phyloP scores from a whole-genome alignment of 2,113 vertebrate genomes.

The Pedionomus torquatus region DNA sequence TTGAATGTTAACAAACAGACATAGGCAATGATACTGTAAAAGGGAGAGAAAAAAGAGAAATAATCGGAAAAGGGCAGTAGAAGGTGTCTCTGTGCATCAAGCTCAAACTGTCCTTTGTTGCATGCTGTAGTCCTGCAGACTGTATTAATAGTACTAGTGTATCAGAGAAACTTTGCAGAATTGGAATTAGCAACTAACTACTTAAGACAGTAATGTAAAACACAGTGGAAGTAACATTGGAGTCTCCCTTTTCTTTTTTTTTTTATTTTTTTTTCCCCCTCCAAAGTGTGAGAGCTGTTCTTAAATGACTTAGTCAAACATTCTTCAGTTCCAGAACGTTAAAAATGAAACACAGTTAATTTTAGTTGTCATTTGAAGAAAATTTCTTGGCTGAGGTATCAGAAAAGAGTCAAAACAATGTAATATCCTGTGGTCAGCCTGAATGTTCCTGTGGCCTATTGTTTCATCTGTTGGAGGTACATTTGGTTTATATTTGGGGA shows the following conservation, averaged over 20 bases:
- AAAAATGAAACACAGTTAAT: background rate
- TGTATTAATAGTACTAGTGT: background rate
- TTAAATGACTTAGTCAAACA: fast-evolving
- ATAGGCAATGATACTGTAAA: background rate
- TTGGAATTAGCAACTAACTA: background rate
- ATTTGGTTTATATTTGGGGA: background rate
- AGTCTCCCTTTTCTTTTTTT: background rate
- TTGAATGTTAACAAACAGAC: background rate
- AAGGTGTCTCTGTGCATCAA: background rate
- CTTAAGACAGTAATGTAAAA: background rate
- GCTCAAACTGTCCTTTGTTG: background rate
- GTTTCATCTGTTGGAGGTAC: background rate
- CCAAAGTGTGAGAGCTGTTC: background rate
- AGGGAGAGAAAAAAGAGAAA: background rate
- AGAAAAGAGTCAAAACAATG: background rate
- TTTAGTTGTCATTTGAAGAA: background rate
- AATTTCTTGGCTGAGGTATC: background rate
- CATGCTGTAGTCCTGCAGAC: background rate
- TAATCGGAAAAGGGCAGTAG: background rate
- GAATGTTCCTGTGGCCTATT: background rate
- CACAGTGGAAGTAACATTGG: background rate
- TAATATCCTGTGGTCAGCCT: background rate
- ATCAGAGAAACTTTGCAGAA: background rate
- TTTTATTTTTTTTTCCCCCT: background rate
- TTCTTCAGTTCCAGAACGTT: background rate